Evolutionary conservation across 2,113 vertebrate genomes (phyloP).

Genomic region (Grus americana): DNA sequence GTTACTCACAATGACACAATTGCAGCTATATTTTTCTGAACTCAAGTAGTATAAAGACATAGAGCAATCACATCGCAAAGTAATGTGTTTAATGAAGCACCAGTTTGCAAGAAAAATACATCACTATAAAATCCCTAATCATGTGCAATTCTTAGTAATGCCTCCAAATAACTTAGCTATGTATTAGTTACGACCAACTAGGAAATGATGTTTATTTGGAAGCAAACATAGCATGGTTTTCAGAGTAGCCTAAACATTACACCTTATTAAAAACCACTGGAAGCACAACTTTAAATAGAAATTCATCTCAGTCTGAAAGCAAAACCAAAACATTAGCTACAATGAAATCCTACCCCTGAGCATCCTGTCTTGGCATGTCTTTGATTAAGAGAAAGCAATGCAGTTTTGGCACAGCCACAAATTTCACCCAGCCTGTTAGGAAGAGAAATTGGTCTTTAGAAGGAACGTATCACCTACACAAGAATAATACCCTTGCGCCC

Average conservation of each 20-base stretch:
- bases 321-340: not conserved
- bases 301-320: not conserved
- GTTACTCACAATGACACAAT: not conserved
- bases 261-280: not conserved
- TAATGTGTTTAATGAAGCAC: not conserved
- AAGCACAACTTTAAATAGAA: not conserved
- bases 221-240: not conserved
- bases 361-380: not conserved
- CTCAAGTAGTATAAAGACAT: not conserved
- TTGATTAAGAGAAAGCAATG: not conserved
- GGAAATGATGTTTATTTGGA: not conserved
- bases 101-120: not conserved
- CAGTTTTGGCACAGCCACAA: not conserved
- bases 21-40: not conserved
- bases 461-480: not conserved
- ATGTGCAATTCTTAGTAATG: not conserved
- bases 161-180: not conserved
- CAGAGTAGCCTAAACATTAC: not conserved
- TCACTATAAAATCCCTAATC: not conserved
- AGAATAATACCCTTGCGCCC: not conserved
- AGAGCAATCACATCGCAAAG: not conserved
- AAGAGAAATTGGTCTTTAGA: not conserved
- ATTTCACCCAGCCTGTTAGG: not conserved
- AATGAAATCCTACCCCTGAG: not conserved
- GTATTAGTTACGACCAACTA: not conserved